Conservation (phyloP, 2,888 invertebrate genomes). For the Lasioglossum leucozonium region DNA sequence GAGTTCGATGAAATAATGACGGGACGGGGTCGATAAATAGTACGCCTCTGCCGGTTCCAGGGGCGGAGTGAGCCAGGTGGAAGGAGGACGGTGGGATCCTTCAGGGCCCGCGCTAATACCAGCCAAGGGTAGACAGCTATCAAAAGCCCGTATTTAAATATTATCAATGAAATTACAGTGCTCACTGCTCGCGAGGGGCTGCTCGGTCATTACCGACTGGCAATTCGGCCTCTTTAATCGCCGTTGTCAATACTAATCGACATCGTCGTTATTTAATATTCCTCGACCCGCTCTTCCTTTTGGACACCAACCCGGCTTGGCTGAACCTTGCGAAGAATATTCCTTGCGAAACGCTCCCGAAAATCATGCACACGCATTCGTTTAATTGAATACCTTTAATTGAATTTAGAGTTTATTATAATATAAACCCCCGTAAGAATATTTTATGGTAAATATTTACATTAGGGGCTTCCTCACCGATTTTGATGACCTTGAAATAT, state of each 20-base stretch:
- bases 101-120: conserved; percentile 65
- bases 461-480: too few species aligned
- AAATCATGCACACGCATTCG: background rate
- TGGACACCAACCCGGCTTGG: background rate
- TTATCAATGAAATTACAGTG: conserved; percentile 82
- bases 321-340: too few species aligned
- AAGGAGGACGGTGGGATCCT: conserved; percentile 43
- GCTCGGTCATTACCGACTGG: conserved; percentile 75
- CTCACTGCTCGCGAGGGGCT: conserved; percentile 64
- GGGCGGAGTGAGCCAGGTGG: conserved; percentile 65
- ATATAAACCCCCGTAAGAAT: too few species aligned
- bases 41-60: conserved; percentile 70
- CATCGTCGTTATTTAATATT: conserved; percentile 81
- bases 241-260: conserved; percentile 82
- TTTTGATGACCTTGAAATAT: too few species aligned
- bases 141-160: conserved; percentile 83
- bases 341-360: background rate
- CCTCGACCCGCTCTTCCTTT: conserved; percentile 28
- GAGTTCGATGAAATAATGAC: conserved; percentile 83
- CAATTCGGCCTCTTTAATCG: conserved; percentile 79
- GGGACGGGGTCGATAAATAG: conserved; percentile 81
- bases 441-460: too few species aligned
- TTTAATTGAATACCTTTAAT: too few species aligned
- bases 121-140: conserved; percentile 77
- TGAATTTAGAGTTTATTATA: too few species aligned